Percentiles rank a stretch among this genome's conserved stretches.
Conservation (phyloP, 2,888 invertebrate species). For the Fissipunctia ypsillon region DNA sequence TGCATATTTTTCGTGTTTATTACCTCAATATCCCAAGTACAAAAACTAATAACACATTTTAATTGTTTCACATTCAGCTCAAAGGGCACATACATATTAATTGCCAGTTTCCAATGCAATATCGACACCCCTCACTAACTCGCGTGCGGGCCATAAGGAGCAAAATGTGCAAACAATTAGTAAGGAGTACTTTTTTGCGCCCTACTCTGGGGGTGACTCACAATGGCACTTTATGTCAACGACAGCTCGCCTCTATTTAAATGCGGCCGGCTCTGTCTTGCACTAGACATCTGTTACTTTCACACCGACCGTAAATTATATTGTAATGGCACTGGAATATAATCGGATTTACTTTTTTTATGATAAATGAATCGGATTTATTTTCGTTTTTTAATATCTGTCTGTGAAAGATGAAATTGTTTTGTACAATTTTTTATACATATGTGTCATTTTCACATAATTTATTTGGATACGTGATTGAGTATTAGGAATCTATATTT, state of each 20-base stretch:
- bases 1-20: neutral
- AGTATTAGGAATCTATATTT: neutral
- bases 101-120: conserved; percentile 55
- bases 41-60: conserved; percentile 31
- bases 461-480: neutral
- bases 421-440: conserved; percentile 3
- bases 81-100: conserved; percentile 57
- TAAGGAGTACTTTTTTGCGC: conserved; percentile 84
- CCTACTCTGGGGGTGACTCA: conserved; percentile 75
- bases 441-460: neutral
- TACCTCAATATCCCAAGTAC: neutral
- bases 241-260: conserved; percentile 82
- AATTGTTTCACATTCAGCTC: conserved; percentile 36
- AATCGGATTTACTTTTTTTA: conserved; percentile 62
- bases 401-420: conserved; percentile 6
- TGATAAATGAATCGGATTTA: conserved; percentile 53
- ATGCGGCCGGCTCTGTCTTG: conserved; percentile 77
- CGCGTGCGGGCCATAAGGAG: conserved; percentile 76
- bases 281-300: conserved; percentile 85
- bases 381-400: conserved; percentile 23
- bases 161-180: conserved; percentile 90
- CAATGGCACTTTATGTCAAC: conserved; percentile 86
- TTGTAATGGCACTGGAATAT: conserved; percentile 70
- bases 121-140: conserved; percentile 65
- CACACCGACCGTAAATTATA: conserved; percentile 79